A percentile compares a stretch with the other conserved stretches of the same genome.
Conservation (phyloP, 2,113 vertebrate species). For the Phoenicopterus ruber region DNA sequence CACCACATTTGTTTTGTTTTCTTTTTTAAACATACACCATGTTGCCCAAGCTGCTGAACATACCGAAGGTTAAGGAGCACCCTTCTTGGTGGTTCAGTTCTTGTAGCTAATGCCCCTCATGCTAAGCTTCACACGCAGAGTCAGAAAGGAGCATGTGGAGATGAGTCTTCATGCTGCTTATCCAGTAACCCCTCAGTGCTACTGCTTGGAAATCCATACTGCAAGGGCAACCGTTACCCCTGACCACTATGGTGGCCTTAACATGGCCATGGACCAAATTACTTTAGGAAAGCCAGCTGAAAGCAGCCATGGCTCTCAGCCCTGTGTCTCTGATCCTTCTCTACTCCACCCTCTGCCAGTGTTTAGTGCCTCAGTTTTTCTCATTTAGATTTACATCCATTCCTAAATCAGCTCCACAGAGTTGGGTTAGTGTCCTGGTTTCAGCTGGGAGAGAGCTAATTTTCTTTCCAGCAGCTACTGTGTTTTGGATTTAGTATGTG, state of each 20-base stretch:
- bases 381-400: neutral
- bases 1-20: neutral
- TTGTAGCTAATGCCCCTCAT: neutral
- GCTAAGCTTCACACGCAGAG: neutral
- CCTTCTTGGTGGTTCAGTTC: neutral
- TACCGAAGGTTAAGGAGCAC: neutral
- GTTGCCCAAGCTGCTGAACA: neutral
- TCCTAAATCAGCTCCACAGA: neutral
- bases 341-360: neutral
- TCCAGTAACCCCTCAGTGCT: neutral
- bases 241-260: neutral
- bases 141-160: accelerated
- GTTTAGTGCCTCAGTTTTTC: neutral
- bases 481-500: too few species aligned
- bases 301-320: neutral
- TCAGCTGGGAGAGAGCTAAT: too few species aligned
- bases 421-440: neutral
- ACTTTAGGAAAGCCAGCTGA: neutral
- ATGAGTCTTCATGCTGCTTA: neutral
- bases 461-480: too few species aligned
- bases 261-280: neutral
- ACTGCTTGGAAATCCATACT: neutral
- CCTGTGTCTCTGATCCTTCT: neutral
- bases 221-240: neutral
- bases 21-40: neutral